Percentiles rank a stretch among this genome's conserved stretches.
phyloP scores from a whole-genome alignment of 2,797 vertebrate genomes.

The Anniella stebbinsi region DNA sequence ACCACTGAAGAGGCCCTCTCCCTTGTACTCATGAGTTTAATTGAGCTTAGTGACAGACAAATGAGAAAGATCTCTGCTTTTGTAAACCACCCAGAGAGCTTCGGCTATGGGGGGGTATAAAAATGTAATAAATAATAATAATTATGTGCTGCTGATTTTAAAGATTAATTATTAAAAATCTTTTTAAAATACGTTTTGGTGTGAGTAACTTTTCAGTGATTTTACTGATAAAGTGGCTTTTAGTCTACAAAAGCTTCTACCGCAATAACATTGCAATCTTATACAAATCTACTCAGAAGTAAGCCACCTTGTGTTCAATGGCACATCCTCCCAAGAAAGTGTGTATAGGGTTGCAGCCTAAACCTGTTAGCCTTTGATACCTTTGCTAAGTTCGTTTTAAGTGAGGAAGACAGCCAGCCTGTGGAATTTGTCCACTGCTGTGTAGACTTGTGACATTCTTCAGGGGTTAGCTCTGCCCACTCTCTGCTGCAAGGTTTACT shows the following conservation, averaged over 20 bases:
- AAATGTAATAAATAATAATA: too few species aligned
- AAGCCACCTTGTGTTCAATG: background rate
- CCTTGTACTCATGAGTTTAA: too few species aligned
- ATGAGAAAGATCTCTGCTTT: too few species aligned
- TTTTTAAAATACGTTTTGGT: too few species aligned
- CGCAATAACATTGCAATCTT: background rate
- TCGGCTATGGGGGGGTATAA: too few species aligned
- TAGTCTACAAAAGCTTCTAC: background rate
- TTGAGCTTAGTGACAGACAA: too few species aligned
- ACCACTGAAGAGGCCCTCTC: too few species aligned
- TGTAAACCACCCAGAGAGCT: too few species aligned
- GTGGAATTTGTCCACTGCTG: background rate
- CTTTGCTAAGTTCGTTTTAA: background rate
- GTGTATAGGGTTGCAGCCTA: background rate
- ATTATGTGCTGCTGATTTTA: too few species aligned
- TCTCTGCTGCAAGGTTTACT: slow-evolving; percentile 7
- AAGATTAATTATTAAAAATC: too few species aligned
- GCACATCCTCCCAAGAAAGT: background rate
- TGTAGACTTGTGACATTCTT: background rate
- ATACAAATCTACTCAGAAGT: background rate
- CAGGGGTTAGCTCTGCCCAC: background rate
- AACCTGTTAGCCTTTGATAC: background rate
- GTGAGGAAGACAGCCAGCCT: background rate
- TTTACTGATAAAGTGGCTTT: background rate
- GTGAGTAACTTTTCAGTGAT: too few species aligned